Percentiles rank a stretch among this genome's conserved stretches.
Conservation (phyloP, 2,888 invertebrate species). For the Machimus atricapillus region DNA sequence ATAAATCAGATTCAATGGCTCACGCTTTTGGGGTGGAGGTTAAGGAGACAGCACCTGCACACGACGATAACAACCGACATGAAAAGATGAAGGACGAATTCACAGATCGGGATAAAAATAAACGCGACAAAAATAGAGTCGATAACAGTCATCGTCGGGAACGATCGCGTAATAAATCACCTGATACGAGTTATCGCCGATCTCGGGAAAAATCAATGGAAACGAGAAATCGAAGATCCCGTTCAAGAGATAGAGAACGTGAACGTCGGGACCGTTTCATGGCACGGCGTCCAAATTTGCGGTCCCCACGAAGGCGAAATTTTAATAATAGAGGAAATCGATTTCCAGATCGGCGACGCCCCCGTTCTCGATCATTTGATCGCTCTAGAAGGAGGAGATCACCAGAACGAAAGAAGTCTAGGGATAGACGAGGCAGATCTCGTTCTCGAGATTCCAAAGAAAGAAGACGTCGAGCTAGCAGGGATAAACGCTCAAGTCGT, state of each 20-base stretch:
- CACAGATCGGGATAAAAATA: neutral
- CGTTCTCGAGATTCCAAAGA: conserved; percentile 51
- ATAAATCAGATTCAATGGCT: conserved; percentile 65
- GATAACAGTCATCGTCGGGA: neutral
- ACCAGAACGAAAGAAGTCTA: conserved; percentile 48
- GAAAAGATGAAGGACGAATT: conserved; percentile 44
- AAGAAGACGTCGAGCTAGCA: conserved; percentile 16
- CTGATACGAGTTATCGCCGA: neutral
- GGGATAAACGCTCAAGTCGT: neutral
- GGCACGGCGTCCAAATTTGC: conserved; percentile 52
- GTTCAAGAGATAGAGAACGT: conserved; percentile 49
- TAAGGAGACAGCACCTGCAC: conserved; percentile 51
- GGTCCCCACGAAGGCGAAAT: conserved; percentile 55
- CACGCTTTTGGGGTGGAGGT: conserved; percentile 66
- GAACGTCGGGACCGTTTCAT: conserved; percentile 51
- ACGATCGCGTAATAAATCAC: neutral
- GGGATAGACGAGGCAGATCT: conserved; percentile 50
- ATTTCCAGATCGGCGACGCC: conserved; percentile 22
- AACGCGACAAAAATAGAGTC: neutral
- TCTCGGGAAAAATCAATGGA: neutral
- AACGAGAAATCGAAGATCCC: neutral
- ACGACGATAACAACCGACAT: conserved; percentile 48
- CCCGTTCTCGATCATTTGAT: conserved; percentile 49
- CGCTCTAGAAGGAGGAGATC: conserved; percentile 55
- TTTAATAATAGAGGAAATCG: conserved; percentile 52